Evolutionary conservation across 2,888 invertebrate genomes (phyloP).

Genomic region (Nudaria mundana): DNA sequence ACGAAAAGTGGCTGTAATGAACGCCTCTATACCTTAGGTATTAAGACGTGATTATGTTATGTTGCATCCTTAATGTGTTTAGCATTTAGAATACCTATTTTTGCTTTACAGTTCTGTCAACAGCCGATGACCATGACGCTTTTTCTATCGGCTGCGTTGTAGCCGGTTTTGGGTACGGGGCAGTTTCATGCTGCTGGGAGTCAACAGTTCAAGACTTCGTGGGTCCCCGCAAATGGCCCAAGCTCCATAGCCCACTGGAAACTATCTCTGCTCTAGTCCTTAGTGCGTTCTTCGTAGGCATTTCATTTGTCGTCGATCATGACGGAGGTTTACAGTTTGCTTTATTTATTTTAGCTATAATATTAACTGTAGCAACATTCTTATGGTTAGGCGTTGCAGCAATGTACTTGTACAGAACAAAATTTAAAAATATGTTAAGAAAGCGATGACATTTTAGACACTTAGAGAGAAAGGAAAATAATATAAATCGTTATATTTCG

Average conservation of each 20-base stretch:
- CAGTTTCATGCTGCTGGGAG: constrained; percentile 70
- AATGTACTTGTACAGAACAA: constrained; percentile 52
- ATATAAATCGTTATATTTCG: too few relatives aligned
- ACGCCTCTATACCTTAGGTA: too few relatives aligned
- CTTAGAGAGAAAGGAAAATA: too few relatives aligned
- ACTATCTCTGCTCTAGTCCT: constrained; percentile 61
- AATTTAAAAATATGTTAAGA: constrained; percentile 48
- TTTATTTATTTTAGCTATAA: constrained; percentile 56
- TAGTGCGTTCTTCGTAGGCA: constrained; percentile 49
- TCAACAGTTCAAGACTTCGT: constrained; percentile 69
- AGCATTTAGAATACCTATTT: too few relatives aligned
- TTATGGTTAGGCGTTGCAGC: constrained; percentile 56
- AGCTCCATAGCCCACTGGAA: constrained; percentile 71
- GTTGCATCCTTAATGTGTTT: too few relatives aligned
- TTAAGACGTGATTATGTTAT: too few relatives aligned
- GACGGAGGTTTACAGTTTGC: constrained; percentile 53
- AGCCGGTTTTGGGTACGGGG: constrained; percentile 76
- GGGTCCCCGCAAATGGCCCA: constrained; percentile 72
- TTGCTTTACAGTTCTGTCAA: constrained; percentile 62
- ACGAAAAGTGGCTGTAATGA: too few relatives aligned
- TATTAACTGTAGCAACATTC: constrained; percentile 48
- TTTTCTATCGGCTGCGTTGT: constrained; percentile 74
- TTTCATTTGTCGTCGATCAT: constrained; percentile 49
- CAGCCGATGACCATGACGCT: constrained; percentile 63
- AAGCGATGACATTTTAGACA: constrained; percentile 31